Base-by-base conservation (phyloP, 2,888 invertebrate genomes). In the Neelides folsomi region DNA sequence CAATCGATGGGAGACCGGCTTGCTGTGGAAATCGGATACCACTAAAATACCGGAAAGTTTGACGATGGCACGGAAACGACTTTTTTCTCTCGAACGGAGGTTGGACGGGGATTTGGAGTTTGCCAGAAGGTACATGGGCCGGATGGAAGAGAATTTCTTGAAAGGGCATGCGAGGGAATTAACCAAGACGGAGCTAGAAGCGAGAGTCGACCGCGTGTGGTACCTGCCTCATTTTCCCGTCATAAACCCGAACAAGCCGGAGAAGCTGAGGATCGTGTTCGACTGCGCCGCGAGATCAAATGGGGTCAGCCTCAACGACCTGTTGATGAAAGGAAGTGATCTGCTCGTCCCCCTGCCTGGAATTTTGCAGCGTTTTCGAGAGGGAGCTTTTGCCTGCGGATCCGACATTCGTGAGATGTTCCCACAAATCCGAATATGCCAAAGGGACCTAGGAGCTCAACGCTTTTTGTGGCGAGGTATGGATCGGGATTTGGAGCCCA, bases 371-470 rank as follows among this genome's bases (percentile, higher is more conserved):
- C 44, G 54, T 19, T 61, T 59, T 41, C 52, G 61, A 1, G 49
- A 54, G 20, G 15, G 50, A 15, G 5, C 2, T 1, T 37, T 59
- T 13, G 56, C 51, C 4, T 20, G 57, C 9, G 18, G 38, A 9
- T 59, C 40, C 1, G 59, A 61, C 44, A 57, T 61, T 3, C 41
- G 43, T 13, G 57, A 59, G 18, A 55, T 58, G 55, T 60, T 60
- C 27, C 58, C 48, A 13, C 56, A 51, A 19, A 48, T 58, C 1
- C 36, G 36, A 10, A 48, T 56, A 9, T 43, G 43, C 1, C 19
- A 27, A 0, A 41, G 49, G 5, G 59, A 61, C 20, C 38, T 27
- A 7, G n/a, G 18, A 9, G 42, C 54, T 34, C 56, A 57, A 15
- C 46, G 55, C 1, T 58, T 55, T 39, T 40, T 54, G 8, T 61